Evolutionary conservation across 2,113 vertebrate genomes (phyloP), one percentile per base, ranked within the genome.

Genomic region (Rhombomys opimus): DNA sequence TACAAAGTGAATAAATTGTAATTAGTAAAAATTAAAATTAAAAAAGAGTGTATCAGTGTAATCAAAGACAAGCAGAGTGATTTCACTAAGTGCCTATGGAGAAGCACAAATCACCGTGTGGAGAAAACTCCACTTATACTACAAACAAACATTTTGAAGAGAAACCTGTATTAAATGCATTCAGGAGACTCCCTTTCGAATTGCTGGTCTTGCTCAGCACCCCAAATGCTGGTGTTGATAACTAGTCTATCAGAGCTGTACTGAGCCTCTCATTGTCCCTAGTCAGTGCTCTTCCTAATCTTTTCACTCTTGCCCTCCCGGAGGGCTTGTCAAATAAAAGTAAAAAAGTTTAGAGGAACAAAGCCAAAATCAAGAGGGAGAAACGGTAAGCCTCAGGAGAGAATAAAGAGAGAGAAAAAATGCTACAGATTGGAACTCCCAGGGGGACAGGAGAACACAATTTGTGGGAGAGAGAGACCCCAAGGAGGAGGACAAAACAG

Each of bases 281-380:
- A 87, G 22, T 78, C 22, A 14, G 7, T 81, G 35, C n/a, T 82
- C 91, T 93, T 59, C 91, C 82, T 22, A 67, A 57, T 88, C 75
- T 93, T 87, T 50, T 78, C 75, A 4, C 87, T 97, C 67, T 61
- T 94, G 63, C 1, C 30, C 91, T 15, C 50, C 35, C 15, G 68
- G 35, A 96, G 90, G 46, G 65, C 38, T 95, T 97, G 87, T 93
- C 95, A 97, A 93, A 87, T 93, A 41, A 96, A 97, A 97, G 70
- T n/a, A 67, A 65, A 81, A 89, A 97, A 73, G 46, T 95, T 59
- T 95, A 59, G 88, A 95, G 86, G 61, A 95, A 97, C 50, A 97
- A 97, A 97, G 70, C 59, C 70, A 85, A 95, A 82, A 76, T 82
- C 94, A 96, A 96, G 93, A 94, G 17, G 41, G 92, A 90, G 52